Base-by-base conservation (phyloP, 1,140 invertebrate species). In the Pseudachorutes palmiensis region DNA sequence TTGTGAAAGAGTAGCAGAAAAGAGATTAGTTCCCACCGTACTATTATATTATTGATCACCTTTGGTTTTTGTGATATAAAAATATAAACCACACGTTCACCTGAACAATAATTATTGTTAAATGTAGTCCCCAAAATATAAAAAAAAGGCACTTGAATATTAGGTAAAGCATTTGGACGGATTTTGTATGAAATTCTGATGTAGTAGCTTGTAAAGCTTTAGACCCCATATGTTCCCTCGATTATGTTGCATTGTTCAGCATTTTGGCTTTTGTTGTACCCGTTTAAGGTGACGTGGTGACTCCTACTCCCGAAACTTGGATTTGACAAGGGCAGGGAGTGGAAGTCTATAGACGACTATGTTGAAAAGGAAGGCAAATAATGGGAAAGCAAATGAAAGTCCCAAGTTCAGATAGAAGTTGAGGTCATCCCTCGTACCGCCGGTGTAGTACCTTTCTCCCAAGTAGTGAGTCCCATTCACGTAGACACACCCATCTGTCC, bases 231-330 rank as follows among this genome's bases (percentile, higher is more conserved):
- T 45, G 9, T 19, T 45, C 36, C 36, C 36, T 12, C 36, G 36
- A 45, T 45, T 19, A 45, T 45, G 36, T 45, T 45, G 36, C 36
- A 45, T 45, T 45, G 36, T 12, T 45, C 9, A 45, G 36, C n/a
- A n/a, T n/a, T n/a, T n/a, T n/a, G n/a, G n/a, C n/a, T n/a, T n/a
- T n/a, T n/a, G n/a, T n/a, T n/a, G n/a, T n/a, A n/a, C n/a, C n/a
- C n/a, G n/a, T n/a, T n/a, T n/a, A n/a, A n/a, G n/a, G n/a, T n/a
- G n/a, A n/a, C n/a, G n/a, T n/a, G n/a, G n/a, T n/a, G n/a, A n/a
- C n/a, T n/a, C 5, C 48, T 79, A 90, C 76, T 91, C 90, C 75
- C 90, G 84, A 79, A 94, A 96, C 79, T 96, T 96, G 28, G 87
- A 85, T 77, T 90, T 92, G 3, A 94, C 82, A 76, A 87, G 90